phyloP scores from a whole-genome alignment of 2,888 invertebrate genomes.

The Amblyjoppa fuscipennis region DNA sequence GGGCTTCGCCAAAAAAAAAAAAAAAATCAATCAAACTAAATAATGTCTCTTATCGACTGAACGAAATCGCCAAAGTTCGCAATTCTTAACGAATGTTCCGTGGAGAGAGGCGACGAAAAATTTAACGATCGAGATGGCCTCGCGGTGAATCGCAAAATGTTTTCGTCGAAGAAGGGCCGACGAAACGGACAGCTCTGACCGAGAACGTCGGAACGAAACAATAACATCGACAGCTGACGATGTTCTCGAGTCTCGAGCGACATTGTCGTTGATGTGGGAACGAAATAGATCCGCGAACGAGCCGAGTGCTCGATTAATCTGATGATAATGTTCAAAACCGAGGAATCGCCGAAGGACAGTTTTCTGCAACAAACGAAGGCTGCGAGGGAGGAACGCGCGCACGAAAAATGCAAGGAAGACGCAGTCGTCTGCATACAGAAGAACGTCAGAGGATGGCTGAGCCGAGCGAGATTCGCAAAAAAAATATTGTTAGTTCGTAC shows the following conservation, averaged over 20 bases:
- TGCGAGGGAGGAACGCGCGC: conserved; percentile 95
- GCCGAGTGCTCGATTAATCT: not conserved
- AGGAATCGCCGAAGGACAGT: conserved; percentile 90
- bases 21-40: not conserved
- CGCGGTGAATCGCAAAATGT: conserved; percentile 49
- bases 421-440: conserved; percentile 92
- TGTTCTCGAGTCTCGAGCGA: conserved; percentile 69
- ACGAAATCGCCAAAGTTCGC: not conserved
- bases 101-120: not conserved
- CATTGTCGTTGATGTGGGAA: not conserved
- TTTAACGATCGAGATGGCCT: conserved; percentile 61
- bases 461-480: conserved; percentile 88
- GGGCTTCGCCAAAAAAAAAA: conserved; percentile 40
- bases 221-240: conserved; percentile 73
- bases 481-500: conserved; percentile 89
- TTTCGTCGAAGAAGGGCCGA: conserved; percentile 20
- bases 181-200: conserved; percentile 2
- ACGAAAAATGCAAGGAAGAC: conserved; percentile 92
- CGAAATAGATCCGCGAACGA: not conserved
- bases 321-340: conserved; percentile 87
- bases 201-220: conserved; percentile 44
- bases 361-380: conserved; percentile 97
- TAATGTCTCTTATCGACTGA: not conserved
- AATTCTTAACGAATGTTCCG: not conserved
- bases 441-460: conserved; percentile 91